Conservation (phyloP, 2,113 vertebrate species). For the Pseudopodoces humilis region DNA sequence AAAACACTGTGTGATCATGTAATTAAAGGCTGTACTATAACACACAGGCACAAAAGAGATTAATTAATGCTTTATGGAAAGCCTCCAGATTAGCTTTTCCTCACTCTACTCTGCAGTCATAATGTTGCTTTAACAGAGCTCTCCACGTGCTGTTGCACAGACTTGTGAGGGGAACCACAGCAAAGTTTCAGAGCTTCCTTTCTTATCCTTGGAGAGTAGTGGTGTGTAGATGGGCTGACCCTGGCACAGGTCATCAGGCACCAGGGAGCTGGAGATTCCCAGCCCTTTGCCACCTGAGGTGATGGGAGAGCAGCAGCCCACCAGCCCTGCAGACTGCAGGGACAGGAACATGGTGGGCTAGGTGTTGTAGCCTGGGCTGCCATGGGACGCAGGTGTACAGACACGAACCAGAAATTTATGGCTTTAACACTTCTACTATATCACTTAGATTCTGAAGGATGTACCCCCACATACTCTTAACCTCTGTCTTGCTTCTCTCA, state of each 20-base stretch:
- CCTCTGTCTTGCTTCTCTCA: background rate
- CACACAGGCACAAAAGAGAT: background rate
- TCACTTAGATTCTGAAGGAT: background rate
- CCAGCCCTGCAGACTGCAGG: background rate
- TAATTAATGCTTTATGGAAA: slow-evolving; percentile 3
- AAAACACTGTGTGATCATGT: background rate
- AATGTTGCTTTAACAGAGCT: background rate
- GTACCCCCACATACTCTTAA: rapidly evolving
- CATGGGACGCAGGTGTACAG: background rate
- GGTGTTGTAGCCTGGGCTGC: background rate
- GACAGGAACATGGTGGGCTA: background rate
- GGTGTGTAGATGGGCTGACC: background rate
- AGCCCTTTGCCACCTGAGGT: background rate
- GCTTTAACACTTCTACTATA: background rate
- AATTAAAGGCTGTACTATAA: slow-evolving; percentile 27
- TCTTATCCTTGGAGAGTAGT: background rate
- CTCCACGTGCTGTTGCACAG: background rate
- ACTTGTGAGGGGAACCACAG: background rate
- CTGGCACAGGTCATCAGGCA: background rate
- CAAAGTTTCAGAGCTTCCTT: background rate
- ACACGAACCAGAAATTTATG: background rate
- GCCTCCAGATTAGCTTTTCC: background rate
- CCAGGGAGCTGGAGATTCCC: background rate
- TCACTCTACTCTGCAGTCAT: background rate
- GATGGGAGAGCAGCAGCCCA: background rate